These are phyloP conservation scores for Microtus obscurus DNA, from an alignment of 2,797 vertebrate species.

Conservation along the genomic window DNA sequence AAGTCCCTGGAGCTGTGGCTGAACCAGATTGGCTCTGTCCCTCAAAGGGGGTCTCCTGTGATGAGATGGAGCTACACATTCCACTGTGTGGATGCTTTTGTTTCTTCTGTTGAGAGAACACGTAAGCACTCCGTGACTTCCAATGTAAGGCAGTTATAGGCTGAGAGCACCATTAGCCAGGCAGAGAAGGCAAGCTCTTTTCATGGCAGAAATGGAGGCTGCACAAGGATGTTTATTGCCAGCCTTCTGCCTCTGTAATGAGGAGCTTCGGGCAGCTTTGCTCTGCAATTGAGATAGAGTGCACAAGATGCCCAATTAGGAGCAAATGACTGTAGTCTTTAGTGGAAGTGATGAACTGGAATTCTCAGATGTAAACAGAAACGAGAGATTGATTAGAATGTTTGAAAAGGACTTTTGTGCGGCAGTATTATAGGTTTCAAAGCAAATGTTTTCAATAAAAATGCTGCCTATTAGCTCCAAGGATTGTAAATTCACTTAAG, in stretches of 20 bases:
- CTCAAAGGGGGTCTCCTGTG: not conserved
- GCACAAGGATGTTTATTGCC: constrained; percentile 38
- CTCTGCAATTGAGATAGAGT: constrained; percentile 15
- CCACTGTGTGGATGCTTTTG: not conserved
- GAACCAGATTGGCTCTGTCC: not conserved
- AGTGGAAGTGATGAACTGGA: constrained; percentile 37
- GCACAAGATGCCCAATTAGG: constrained; percentile 13
- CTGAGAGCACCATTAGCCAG: constrained; percentile 33
- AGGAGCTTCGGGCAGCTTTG: constrained; percentile 49
- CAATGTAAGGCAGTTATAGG: constrained; percentile 48
- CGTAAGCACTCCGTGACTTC: constrained; percentile 22
- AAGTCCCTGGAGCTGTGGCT: not conserved
- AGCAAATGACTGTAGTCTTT: constrained; percentile 27
- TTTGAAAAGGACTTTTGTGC: constrained; percentile 50
- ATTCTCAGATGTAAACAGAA: constrained; percentile 63
- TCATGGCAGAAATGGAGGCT: constrained; percentile 53
- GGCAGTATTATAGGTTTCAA: not conserved
- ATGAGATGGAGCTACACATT: not conserved
- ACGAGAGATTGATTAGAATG: constrained; percentile 22
- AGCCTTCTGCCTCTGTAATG: constrained; percentile 62
- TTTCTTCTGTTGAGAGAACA: constrained; percentile 45
- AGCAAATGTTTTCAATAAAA: constrained; percentile 54
- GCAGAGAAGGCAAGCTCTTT: constrained; percentile 32
- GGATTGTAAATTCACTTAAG: constrained; percentile 8
- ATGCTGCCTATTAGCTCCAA: not conserved